phyloP scores from a whole-genome alignment of 2,797 vertebrate species.

The Xiphorhynchus erythropygius region DNA sequence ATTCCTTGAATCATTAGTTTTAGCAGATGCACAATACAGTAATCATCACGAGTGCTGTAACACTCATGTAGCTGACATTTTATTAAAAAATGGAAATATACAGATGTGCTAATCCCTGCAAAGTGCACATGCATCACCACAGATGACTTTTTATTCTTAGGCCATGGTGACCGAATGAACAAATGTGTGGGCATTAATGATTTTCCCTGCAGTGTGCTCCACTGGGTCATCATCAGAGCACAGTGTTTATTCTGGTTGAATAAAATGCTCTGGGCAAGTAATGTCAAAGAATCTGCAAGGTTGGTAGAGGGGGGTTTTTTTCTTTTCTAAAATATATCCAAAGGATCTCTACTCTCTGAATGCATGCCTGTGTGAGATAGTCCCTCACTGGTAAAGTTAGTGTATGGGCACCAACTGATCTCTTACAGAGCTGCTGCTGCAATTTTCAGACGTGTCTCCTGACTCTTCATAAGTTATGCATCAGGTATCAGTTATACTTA shows the following conservation, averaged over 20 bases:
- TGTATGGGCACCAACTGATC: not conserved
- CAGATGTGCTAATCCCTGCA: slow-evolving; percentile 33
- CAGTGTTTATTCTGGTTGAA: slow-evolving; percentile 36
- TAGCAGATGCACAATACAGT: slow-evolving; percentile 35
- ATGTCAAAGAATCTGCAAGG: not conserved
- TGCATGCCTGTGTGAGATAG: not conserved
- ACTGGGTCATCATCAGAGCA: slow-evolving; percentile 22
- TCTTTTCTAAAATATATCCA: not conserved
- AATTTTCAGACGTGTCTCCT: not conserved
- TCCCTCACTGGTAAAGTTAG: not conserved
- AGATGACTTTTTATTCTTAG: slow-evolving; percentile 41
- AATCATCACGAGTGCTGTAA: slow-evolving; percentile 57
- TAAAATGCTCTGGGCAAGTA: slow-evolving; percentile 37
- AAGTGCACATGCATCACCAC: slow-evolving; percentile 36
- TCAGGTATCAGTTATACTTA: not conserved
- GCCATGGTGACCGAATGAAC: not conserved
- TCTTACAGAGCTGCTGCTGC: not conserved
- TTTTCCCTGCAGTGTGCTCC: slow-evolving; percentile 19
- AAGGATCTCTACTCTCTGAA: not conserved
- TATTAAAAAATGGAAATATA: slow-evolving; percentile 19
- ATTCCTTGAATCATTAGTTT: slow-evolving; percentile 56
- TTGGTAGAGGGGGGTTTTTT: not conserved
- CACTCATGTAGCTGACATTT: slow-evolving; percentile 47
- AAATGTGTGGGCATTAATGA: slow-evolving; percentile 28
- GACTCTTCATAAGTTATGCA: not conserved